These are phyloP conservation scores for Nephila pilipes DNA, from an alignment of 1,140 invertebrate species.

Conservation along the genomic window DNA sequence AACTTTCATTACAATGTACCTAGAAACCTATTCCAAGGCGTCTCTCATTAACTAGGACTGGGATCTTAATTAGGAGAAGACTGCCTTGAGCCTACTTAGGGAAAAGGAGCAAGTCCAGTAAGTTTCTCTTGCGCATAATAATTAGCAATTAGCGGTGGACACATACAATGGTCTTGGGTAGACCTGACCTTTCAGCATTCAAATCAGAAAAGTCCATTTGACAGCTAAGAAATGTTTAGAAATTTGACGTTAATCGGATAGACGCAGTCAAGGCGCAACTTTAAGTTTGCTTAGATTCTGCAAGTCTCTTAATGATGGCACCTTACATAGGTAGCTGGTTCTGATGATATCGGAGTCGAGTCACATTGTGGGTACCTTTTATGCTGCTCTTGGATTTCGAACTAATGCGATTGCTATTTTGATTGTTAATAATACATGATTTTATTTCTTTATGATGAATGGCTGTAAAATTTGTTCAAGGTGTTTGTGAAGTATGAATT, in stretches of 20 bases:
- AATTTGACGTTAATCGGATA: constrained; percentile 13
- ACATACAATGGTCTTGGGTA: constrained; percentile 33
- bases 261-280: neutral
- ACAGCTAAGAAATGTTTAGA: constrained; percentile 45
- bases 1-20: constrained; percentile 56
- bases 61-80: constrained; percentile 56
- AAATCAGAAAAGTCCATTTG: constrained; percentile 52
- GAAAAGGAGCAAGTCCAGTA: neutral
- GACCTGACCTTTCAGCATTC: constrained; percentile 35
- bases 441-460: neutral
- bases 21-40: constrained; percentile 15
- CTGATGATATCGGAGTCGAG: neutral
- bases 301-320: neutral
- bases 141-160: constrained; percentile 61
- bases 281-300: neutral
- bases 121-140: constrained; percentile 60
- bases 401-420: neutral
- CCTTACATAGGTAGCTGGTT: neutral
- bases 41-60: constrained; percentile 45
- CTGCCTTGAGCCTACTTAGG: constrained; percentile 4
- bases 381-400: neutral
- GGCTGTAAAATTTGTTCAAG: neutral
- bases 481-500: too few relatives aligned
- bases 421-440: neutral
- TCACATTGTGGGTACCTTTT: neutral